phyloP scores from a whole-genome alignment of 2,888 invertebrate genomes.

The Anoncus sp. region DNA sequence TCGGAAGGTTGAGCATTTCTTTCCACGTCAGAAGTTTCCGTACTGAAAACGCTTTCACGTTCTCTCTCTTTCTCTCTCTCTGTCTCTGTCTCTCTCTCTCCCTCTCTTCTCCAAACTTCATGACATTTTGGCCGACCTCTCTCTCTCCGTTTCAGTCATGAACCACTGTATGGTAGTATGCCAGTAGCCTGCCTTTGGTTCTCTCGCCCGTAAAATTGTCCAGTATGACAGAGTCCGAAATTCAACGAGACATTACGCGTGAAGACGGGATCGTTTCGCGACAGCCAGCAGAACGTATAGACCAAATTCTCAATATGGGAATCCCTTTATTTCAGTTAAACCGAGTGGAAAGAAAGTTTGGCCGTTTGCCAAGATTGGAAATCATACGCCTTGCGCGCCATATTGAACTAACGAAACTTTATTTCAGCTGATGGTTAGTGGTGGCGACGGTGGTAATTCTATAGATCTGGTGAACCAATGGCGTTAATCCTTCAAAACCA shows the following conservation, averaged over 20 bases:
- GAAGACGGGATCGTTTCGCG: constrained; percentile 16
- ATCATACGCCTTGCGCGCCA: constrained; percentile 73
- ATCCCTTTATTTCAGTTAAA: constrained; percentile 78
- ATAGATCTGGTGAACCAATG: constrained; percentile 39
- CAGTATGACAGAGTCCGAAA: constrained; percentile 25
- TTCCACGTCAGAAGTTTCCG: constrained; percentile 44
- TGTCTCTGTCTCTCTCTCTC: constrained; percentile 18
- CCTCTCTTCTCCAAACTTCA: constrained; percentile 15
- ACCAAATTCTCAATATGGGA: constrained; percentile 75
- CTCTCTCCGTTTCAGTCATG: constrained; percentile 17
- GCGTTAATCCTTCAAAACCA: constrained; percentile 58
- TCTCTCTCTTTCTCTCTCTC: constrained; percentile 3
- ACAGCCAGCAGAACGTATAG: constrained; percentile 4
- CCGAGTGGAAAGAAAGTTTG: constrained; percentile 73
- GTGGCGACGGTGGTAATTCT: constrained; percentile 45
- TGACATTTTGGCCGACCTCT: constrained; percentile 11
- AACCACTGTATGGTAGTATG: constrained; percentile 1
- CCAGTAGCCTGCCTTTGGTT: neutral
- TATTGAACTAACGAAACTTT: constrained; percentile 78
- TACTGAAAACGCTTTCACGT: constrained; percentile 28
- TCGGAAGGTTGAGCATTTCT: constrained; percentile 40
- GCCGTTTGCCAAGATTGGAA: constrained; percentile 73
- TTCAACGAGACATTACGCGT: constrained; percentile 34
- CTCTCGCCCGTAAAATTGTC: constrained; percentile 26
- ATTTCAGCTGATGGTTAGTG: constrained; percentile 64